Conservation (phyloP, 2,113 vertebrate genomes). For the Corythoichthys haematopterus region DNA sequence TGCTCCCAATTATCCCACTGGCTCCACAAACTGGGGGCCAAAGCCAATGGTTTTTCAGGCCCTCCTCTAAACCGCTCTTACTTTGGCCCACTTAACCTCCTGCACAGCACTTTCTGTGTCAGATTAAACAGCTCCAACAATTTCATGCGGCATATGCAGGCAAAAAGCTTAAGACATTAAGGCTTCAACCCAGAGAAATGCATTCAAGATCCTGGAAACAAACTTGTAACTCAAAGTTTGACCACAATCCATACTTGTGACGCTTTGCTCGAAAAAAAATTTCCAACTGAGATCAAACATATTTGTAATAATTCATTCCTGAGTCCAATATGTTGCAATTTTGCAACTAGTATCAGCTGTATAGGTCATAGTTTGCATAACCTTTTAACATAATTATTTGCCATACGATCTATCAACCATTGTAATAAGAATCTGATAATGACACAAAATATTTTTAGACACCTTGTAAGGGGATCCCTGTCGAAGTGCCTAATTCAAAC, state of each 20-base stretch:
- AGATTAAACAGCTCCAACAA: conserved; percentile 12
- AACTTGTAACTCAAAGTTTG: background rate
- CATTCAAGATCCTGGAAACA: background rate
- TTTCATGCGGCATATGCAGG: conserved; percentile 14
- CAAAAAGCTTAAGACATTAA: too few species aligned
- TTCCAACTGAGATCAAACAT: background rate
- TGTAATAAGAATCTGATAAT: too few species aligned
- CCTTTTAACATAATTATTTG: background rate
- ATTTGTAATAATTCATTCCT: background rate
- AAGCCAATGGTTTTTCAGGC: conserved; percentile 45
- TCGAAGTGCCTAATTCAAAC: too few species aligned
- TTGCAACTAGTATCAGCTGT: background rate
- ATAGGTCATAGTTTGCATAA: background rate
- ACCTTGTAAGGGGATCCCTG: too few species aligned
- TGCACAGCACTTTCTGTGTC: conserved; percentile 20
- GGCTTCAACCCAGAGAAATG: background rate
- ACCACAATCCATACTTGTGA: background rate
- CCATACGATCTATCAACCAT: too few species aligned
- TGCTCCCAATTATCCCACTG: conserved; percentile 66
- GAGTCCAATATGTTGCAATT: background rate
- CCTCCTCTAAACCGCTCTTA: conserved; percentile 29
- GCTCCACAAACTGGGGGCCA: conserved; percentile 33
- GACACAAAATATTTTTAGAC: too few species aligned
- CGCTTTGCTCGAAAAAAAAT: background rate
- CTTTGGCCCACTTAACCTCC: conserved; percentile 20